A percentile compares a stretch with the other conserved stretches of the same genome.
Conservation (phyloP, 2,797 vertebrate species). For the Pipistrellus pygmaeus region DNA sequence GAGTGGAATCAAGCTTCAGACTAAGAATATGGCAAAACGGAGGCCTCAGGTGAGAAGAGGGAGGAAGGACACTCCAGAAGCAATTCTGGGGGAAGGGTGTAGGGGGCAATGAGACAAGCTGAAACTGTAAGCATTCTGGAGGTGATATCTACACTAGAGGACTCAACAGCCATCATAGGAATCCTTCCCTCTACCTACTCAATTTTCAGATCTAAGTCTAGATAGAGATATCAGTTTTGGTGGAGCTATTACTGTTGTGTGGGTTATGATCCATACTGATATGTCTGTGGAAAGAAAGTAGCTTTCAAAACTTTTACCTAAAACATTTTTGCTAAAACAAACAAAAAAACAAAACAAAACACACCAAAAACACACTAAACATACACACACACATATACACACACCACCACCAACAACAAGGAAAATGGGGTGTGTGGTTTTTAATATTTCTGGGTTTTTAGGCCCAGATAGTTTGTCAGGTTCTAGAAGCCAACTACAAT, state of each 20-base stretch:
- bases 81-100: neutral
- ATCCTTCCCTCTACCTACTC: neutral
- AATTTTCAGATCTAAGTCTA: constrained; percentile 15
- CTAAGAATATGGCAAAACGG: neutral
- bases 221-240: constrained; percentile 1
- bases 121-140: neutral
- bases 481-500: constrained; percentile 9
- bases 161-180: neutral
- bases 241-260: neutral
- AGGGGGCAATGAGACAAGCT: neutral
- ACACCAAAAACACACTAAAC: too few relatives aligned
- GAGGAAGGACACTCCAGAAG: neutral
- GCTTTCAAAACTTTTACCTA: neutral
- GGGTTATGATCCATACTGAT: neutral
- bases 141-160: neutral
- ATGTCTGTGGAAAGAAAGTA: neutral
- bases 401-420: too few relatives aligned
- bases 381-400: too few relatives aligned
- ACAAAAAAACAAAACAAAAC: too few relatives aligned
- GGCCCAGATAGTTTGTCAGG: neutral
- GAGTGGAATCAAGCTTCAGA: neutral
- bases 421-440: too few relatives aligned
- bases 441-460: neutral
- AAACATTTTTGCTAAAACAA: neutral
- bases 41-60: neutral